phyloP scores from a whole-genome alignment of 2,797 vertebrate species.

The Rhinoraja longicauda region DNA sequence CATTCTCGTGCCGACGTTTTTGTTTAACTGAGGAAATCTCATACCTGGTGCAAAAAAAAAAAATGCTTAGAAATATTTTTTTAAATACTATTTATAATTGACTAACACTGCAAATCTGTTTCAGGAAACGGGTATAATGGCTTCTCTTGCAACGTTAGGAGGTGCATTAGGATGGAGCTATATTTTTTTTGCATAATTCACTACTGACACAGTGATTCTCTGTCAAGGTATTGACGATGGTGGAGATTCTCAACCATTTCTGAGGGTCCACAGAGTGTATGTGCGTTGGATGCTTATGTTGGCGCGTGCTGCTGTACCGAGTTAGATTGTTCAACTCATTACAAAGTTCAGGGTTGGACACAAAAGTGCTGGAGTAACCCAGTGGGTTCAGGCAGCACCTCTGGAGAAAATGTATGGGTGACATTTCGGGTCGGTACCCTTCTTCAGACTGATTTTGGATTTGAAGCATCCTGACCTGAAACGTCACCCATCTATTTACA shows the following conservation, averaged over 20 bases:
- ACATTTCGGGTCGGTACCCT: too few relatives aligned
- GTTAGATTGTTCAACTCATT: background rate
- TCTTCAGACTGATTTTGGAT: too few relatives aligned
- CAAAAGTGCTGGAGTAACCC: too few relatives aligned
- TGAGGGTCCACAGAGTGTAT: background rate
- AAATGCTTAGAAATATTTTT: conserved; percentile 13
- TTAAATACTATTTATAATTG: conserved; percentile 8
- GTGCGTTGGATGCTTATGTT: background rate
- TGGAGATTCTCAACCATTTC: background rate
- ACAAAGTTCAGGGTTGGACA: background rate
- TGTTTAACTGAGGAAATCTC: background rate
- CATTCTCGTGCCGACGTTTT: background rate
- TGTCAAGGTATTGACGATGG: background rate
- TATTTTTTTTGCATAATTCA: background rate
- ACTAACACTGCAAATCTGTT: background rate
- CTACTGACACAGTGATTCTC: background rate
- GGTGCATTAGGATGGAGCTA: background rate
- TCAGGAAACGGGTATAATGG: background rate
- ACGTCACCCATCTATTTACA: too few relatives aligned
- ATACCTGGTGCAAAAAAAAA: background rate
- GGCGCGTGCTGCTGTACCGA: too few relatives aligned
- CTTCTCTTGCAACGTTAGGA: background rate
- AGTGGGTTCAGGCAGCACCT: too few relatives aligned
- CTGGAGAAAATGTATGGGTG: too few relatives aligned
- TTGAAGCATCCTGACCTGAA: too few relatives aligned